Evolutionary conservation across 2,113 vertebrate genomes (phyloP).

Genomic region (Rutilus rutilus): DNA sequence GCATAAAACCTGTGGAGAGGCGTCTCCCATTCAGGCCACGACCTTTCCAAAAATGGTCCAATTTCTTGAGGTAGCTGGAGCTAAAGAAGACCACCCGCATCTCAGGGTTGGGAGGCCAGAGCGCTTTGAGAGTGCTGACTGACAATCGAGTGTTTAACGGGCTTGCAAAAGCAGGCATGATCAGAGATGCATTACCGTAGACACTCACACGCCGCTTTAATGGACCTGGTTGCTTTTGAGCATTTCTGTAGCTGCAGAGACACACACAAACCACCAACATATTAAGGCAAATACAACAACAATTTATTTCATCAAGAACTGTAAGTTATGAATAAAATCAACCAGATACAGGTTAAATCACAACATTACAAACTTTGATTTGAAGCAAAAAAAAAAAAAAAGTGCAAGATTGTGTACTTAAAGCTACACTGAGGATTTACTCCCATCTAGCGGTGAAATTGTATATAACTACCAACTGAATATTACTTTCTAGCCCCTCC

Average conservation of each 20-base stretch:
- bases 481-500: too few species aligned
- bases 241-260: neutral
- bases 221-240: neutral
- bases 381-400: too few species aligned
- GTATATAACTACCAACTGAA: too few species aligned
- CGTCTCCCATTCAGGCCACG: neutral
- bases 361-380: too few species aligned
- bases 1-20: constrained; percentile 19
- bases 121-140: neutral
- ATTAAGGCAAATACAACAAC: too few species aligned
- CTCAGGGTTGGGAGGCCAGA: neutral
- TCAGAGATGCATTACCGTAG: neutral
- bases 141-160: neutral
- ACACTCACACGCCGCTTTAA: neutral
- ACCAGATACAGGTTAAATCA: too few species aligned
- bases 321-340: too few species aligned
- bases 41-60: neutral
- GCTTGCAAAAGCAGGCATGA: neutral
- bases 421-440: too few species aligned
- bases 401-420: too few species aligned
- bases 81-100: constrained; percentile 6
- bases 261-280: neutral
- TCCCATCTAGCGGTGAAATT: too few species aligned
- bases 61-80: neutral
- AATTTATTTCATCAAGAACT: too few species aligned